Percentiles rank a stretch among this genome's conserved stretches.
These are phyloP conservation scores for Epinotia nisella DNA, from an alignment of 2,888 invertebrate species.

Conservation along the genomic window DNA sequence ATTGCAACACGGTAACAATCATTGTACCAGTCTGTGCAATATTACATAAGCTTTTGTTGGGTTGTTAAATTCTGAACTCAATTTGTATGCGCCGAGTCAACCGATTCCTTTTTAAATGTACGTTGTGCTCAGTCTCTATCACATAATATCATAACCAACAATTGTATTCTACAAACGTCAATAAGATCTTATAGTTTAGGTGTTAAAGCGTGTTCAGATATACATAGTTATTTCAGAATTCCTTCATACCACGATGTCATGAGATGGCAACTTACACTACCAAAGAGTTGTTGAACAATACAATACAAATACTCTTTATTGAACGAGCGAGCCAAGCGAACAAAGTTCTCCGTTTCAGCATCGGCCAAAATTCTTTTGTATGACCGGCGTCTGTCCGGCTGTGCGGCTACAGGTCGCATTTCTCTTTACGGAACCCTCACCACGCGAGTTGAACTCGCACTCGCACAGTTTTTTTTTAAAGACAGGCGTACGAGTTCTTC, in stretches of 20 bases:
- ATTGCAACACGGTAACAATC: slow-evolving; percentile 59
- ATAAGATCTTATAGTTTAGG: neutral
- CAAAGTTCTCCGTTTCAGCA: too few species aligned
- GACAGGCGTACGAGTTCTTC: too few species aligned
- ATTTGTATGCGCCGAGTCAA: slow-evolving; percentile 14
- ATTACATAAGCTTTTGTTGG: slow-evolving; percentile 29
- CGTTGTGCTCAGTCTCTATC: neutral
- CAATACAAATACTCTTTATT: too few species aligned
- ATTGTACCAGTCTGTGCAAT: slow-evolving; percentile 26
- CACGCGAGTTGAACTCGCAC: too few species aligned
- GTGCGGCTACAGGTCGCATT: too few species aligned
- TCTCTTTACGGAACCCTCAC: too few species aligned
- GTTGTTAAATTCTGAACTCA: slow-evolving; percentile 15
- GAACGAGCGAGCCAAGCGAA: too few species aligned
- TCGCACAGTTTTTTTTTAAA: too few species aligned
- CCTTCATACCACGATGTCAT: neutral
- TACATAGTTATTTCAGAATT: neutral
- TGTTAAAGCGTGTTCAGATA: neutral
- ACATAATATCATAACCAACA: neutral
- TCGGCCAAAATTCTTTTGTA: too few species aligned
- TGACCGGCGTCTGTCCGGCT: too few species aligned
- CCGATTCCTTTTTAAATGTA: neutral
- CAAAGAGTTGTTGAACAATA: too few species aligned
- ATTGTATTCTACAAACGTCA: neutral
- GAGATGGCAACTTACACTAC: neutral